Evolutionary conservation across 1,140 invertebrate genomes (phyloP), one percentile per base, ranked within the genome.

Genomic region (Trichonephila clavata): DNA sequence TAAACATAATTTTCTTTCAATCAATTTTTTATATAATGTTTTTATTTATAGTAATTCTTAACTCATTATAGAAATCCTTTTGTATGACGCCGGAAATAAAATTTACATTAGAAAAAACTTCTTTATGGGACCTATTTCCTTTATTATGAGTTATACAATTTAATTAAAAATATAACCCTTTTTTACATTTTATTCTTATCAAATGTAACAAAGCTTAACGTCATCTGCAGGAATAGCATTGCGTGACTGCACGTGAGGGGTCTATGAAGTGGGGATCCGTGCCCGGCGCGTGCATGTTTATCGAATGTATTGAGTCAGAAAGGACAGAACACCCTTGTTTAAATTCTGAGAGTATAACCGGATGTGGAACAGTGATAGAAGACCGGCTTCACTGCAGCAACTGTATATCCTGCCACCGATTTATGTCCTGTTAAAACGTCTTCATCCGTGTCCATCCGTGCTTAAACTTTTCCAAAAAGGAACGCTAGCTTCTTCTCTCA

Each of bases 371-470:
- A 77, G 16, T 32, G 14, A 77, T 39, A 18, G 2, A 77, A 27
- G 32, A 77, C 71, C 71, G 13, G 27, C 14, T 32, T 27, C 32
- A 77, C 71, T 27, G 71, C 71, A 77, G 71, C 27, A 32, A 77
- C 71, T 77, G 71, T 39, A 77, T 77, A 77, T 77, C 71, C 71
- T 77, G 71, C 27, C 71, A 77, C 71, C 27, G 71, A 77, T 77
- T 77, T 77, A 77, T 77, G 71, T 77, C 71, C 71, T 77, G 71
- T 32, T 77, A 77, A 77, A 77, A 77, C 71, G 71, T 77, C 71
- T 77, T 77, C 71, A 77, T 77, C 71, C 71, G 71, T 77, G 71
- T 77, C 71, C 16, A 77, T 50, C 10, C 50, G 27, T 39, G 27
- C 71, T 77, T 77, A 77, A 77, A 39, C 27, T 77, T 77, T 77